These are phyloP conservation scores for Pimpla rufipes DNA, from an alignment of 2,888 invertebrate genomes.

Conservation along the genomic window DNA sequence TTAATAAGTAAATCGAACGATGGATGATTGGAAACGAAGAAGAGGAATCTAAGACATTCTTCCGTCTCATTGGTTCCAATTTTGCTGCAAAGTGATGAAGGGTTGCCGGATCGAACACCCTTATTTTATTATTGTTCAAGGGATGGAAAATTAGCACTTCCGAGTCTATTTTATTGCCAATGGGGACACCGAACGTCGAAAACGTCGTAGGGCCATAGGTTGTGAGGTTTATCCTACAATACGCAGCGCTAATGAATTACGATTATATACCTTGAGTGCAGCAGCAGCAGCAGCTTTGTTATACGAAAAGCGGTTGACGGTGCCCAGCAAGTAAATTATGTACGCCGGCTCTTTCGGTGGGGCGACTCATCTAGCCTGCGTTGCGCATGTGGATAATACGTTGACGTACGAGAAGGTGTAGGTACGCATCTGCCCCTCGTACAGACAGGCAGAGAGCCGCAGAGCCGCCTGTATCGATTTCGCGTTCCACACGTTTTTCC, in stretches of 20 bases:
- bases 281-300: constrained; percentile 37
- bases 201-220: constrained; percentile 3
- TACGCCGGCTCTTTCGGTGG: constrained; percentile 47
- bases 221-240: constrained; percentile 23
- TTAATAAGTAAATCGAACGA: too few species aligned
- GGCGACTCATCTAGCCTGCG: constrained; percentile 50
- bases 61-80: constrained; percentile 29
- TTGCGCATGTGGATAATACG: constrained; percentile 50
- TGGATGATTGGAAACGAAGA: background rate
- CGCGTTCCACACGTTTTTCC: constrained; percentile 30
- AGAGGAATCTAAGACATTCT: background rate
- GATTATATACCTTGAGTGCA: constrained; percentile 45
- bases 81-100: constrained; percentile 7
- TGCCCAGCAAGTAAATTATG: constrained; percentile 61
- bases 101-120: background rate
- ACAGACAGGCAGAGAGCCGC: constrained; percentile 13
- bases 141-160: constrained; percentile 43
- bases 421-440: constrained; percentile 57
- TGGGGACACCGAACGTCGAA: background rate
- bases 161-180: constrained; percentile 56
- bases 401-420: constrained; percentile 47
- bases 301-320: constrained; percentile 53
- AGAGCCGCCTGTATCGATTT: constrained; percentile 54
- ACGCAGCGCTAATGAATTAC: constrained; percentile 61
- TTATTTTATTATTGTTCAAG: background rate